Evolutionary conservation across 2,113 vertebrate genomes (phyloP), one percentile per base, ranked within the genome.

Genomic region (Rhynchopsitta pachyrhyncha): DNA sequence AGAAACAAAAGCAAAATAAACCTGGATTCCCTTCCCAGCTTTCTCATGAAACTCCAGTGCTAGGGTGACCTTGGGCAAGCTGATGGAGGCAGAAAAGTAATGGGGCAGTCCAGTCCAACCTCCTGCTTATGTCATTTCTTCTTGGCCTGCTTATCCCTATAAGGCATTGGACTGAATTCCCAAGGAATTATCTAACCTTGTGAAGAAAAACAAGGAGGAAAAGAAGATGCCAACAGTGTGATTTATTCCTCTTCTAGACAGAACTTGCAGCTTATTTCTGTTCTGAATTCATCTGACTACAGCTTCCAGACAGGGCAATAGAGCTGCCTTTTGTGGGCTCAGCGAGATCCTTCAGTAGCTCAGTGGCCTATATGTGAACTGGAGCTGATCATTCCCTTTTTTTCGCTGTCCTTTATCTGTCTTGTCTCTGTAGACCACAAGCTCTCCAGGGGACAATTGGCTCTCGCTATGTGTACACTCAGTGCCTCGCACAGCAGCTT

Each of bases 381-480:
- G 17, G 16, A 23, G 17, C 46, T 82, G 35, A 68, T 67, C 9
- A 10, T 71, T 41, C 5, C 31, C 16, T 49, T 28, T 3, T 86
- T 59, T 28, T 2, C 6, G 1, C 5, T 23, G 2, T 24, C 5
- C 19, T 91, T 79, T 55, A n/a, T 35, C 29, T 75, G 8, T 33
- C 39, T 63, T 24, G 17, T 22, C 27, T 27, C 63, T 77, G 29
- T 23, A 31, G 24, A 47, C 17, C 18, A 5, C 28, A 62, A 35
- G 31, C 9, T 70, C 23, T 75, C 14, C 35, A 55, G 37, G 23
- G 25, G 28, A 62, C 59, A 49, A 53, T 1, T 24, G 13, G 23
- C 17, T 77, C 17, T 69, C 1, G 0, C n/a, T 39, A 5, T 20
- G 3, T 0, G 3, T 29, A 23, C 12, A 12, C 22, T 66, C 35